A percentile compares a stretch with the other conserved stretches of the same genome.
Evolutionary conservation across 1,140 invertebrate genomes (phyloP).

Genomic region (Ladona fulva): DNA sequence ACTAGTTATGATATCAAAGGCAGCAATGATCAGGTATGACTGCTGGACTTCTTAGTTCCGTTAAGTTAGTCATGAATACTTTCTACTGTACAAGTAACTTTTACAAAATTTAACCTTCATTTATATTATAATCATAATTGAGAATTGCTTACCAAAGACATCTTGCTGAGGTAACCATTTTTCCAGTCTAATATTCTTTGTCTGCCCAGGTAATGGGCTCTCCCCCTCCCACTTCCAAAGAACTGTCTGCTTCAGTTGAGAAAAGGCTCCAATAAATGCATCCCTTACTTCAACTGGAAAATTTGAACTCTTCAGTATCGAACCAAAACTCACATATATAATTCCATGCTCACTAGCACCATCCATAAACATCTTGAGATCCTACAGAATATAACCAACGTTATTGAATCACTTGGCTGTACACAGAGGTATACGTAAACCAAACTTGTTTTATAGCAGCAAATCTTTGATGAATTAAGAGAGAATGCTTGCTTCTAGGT

Average conservation of each 20-base stretch:
- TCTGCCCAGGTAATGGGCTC: conserved; percentile 28
- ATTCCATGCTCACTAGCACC: too few relatives aligned
- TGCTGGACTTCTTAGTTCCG: background rate
- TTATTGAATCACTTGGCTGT: too few relatives aligned
- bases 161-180: conserved; percentile 63
- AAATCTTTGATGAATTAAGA: too few relatives aligned
- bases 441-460: too few relatives aligned
- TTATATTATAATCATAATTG: background rate
- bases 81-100: background rate
- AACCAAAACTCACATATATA: background rate
- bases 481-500: too few relatives aligned
- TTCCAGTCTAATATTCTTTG: conserved; percentile 47
- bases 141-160: conserved; percentile 38
- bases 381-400: too few relatives aligned
- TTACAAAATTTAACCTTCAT: too few relatives aligned
- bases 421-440: too few relatives aligned
- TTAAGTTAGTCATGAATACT: background rate
- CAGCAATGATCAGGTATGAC: too few relatives aligned
- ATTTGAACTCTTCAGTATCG: conserved; percentile 23
- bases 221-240: conserved; percentile 51
- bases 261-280: background rate
- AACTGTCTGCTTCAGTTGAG: conserved; percentile 26
- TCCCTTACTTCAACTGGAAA: background rate
- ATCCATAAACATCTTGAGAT: too few relatives aligned
- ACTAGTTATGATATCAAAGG: too few relatives aligned